Conservation (phyloP, 2,797 vertebrate species). For the Rousettus madagascariensis region DNA sequence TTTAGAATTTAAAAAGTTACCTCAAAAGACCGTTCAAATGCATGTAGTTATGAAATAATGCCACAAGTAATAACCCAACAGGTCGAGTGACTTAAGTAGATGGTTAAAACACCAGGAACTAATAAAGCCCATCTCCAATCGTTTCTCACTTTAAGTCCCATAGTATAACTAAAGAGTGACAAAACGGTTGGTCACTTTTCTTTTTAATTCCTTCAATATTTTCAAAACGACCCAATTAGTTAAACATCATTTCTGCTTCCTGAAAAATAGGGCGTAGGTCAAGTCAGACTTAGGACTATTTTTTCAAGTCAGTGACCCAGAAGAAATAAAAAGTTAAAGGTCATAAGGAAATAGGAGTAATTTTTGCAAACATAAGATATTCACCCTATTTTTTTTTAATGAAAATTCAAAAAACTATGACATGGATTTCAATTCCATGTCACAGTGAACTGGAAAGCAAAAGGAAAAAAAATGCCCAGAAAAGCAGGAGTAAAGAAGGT, state of each 20-base stretch:
- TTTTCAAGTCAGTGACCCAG: conserved; percentile 4
- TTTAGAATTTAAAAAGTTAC: conserved; percentile 47
- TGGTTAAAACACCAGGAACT: conserved; percentile 43
- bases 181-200: conserved; percentile 6
- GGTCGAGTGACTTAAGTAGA: neutral
- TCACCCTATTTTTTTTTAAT: neutral
- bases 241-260: conserved; percentile 63
- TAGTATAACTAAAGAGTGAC: neutral
- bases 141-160: conserved; percentile 46
- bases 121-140: conserved; percentile 32
- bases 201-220: conserved; percentile 59
- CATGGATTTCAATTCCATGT: conserved; percentile 27
- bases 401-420: conserved; percentile 42
- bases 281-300: conserved; percentile 35
- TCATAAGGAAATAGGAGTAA: conserved; percentile 35
- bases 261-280: conserved; percentile 54
- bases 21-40: conserved; percentile 25
- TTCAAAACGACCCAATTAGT: conserved; percentile 40
- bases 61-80: conserved; percentile 46
- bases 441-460: conserved; percentile 30
- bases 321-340: conserved; percentile 45
- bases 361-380: conserved; percentile 12
- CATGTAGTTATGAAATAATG: conserved; percentile 54
- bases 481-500: conserved; percentile 15
- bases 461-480: neutral